Conservation (phyloP, 2,888 invertebrate species). For the Drosophila multiciliata region DNA sequence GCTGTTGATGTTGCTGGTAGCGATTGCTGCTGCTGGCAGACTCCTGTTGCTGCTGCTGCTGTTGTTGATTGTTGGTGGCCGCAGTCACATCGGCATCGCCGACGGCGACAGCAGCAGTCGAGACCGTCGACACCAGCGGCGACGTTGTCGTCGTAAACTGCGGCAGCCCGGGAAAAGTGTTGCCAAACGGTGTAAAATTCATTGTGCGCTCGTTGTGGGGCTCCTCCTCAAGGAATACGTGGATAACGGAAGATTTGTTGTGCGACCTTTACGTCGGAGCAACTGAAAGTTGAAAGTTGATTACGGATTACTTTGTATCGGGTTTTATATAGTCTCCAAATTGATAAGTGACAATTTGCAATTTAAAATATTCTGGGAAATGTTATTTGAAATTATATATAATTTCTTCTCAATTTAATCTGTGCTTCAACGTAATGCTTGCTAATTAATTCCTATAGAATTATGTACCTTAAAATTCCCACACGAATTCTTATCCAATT, state of each 20-base stretch:
- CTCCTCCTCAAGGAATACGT: slow-evolving; percentile 9
- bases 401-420: neutral
- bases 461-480: neutral
- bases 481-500: neutral
- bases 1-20: slow-evolving; percentile 80
- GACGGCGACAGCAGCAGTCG: slow-evolving; percentile 86
- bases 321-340: neutral
- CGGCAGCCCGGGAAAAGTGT: slow-evolving; percentile 92
- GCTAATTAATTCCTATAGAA: neutral
- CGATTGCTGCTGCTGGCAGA: slow-evolving; percentile 73
- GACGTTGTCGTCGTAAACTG: slow-evolving; percentile 88
- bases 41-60: slow-evolving; percentile 72
- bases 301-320: neutral
- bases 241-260: slow-evolving; percentile 16
- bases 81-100: slow-evolving; percentile 86
- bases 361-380: neutral
- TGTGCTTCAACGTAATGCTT: neutral
- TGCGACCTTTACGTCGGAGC: slow-evolving; percentile 19
- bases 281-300: slow-evolving; percentile 14
- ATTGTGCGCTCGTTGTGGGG: slow-evolving; percentile 85
- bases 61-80: slow-evolving; percentile 68
- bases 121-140: slow-evolving; percentile 86
- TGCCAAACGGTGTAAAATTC: slow-evolving; percentile 94
- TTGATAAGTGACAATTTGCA: neutral
- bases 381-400: neutral